Percentiles rank a stretch among this genome's conserved stretches.
phyloP scores from a whole-genome alignment of 2,113 vertebrate genomes.

The Microtus richardsoni region DNA sequence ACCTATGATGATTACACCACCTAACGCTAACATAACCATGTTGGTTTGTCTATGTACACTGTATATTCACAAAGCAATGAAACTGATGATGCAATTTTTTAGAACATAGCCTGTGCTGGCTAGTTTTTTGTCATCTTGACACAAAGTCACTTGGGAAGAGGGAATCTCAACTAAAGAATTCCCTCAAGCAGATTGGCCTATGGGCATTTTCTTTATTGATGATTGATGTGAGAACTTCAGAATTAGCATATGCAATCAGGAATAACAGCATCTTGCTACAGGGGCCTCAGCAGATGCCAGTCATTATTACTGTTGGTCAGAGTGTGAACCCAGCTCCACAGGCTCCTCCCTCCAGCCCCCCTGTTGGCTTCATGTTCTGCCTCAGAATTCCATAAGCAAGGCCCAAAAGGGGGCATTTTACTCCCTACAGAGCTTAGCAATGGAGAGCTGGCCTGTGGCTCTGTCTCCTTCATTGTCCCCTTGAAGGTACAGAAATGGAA shows the following conservation, averaged over 20 bases:
- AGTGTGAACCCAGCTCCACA: neutral
- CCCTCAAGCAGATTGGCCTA: neutral
- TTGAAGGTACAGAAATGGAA: neutral
- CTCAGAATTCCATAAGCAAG: neutral
- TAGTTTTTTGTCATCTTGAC: neutral
- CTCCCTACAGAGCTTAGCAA: neutral
- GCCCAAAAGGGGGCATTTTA: neutral
- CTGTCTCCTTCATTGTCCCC: accelerated
- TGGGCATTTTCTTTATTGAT: neutral
- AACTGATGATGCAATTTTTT: neutral
- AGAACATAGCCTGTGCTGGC: neutral
- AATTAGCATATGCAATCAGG: neutral
- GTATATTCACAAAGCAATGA: neutral
- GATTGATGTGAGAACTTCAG: neutral
- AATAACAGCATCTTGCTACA: neutral
- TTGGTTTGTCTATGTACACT: neutral
- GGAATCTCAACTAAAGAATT: neutral
- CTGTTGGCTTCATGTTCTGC: neutral
- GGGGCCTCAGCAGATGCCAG: neutral
- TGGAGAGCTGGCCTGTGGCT: accelerated
- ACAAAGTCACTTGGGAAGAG: neutral
- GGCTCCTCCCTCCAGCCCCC: neutral
- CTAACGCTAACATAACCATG: neutral
- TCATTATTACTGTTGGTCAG: neutral
- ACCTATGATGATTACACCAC: neutral